Percentiles rank a stretch among this genome's conserved stretches.
These are phyloP conservation scores for Numida meleagris DNA, from an alignment of 2,113 vertebrate species.

Conservation along the genomic window DNA sequence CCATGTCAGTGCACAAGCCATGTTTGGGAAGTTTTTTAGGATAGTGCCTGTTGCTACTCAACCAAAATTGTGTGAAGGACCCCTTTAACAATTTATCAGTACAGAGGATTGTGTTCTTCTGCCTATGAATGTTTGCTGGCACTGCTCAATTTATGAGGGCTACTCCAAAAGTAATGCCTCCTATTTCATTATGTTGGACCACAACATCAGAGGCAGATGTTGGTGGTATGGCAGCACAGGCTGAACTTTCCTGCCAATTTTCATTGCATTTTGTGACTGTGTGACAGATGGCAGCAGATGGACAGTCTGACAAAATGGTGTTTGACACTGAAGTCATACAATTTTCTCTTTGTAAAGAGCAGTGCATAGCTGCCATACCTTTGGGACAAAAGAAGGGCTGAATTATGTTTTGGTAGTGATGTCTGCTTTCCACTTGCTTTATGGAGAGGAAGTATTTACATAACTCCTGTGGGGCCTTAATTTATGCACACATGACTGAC, in stretches of 20 bases:
- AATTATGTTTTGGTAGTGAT: not conserved
- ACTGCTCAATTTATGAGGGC: not conserved
- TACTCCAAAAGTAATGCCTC: too few species aligned
- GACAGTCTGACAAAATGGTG: too few species aligned
- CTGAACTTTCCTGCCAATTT: too few species aligned
- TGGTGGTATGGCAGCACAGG: too few species aligned
- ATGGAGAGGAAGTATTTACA: not conserved
- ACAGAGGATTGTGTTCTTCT: slow-evolving; percentile 20
- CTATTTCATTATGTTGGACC: too few species aligned
- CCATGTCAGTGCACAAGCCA: not conserved
- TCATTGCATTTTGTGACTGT: too few species aligned
- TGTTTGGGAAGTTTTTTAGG: slow-evolving; percentile 8
- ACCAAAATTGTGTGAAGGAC: slow-evolving; percentile 43
- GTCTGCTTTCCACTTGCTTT: slow-evolving; percentile 20
- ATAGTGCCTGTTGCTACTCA: not conserved
- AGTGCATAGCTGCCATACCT: not conserved
- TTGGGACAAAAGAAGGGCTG: not conserved
- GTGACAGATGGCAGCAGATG: too few species aligned
- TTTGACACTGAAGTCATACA: too few species aligned
- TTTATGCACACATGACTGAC: slow-evolving; percentile 12
- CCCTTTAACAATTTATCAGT: slow-evolving; percentile 26
- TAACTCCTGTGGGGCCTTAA: slow-evolving; percentile 5
- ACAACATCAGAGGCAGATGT: too few species aligned
- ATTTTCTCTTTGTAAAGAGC: not conserved
- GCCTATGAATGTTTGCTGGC: slow-evolving; percentile 50